phyloP scores from a whole-genome alignment of 1,140 invertebrate species.

The Propsilocerus akamusi region DNA sequence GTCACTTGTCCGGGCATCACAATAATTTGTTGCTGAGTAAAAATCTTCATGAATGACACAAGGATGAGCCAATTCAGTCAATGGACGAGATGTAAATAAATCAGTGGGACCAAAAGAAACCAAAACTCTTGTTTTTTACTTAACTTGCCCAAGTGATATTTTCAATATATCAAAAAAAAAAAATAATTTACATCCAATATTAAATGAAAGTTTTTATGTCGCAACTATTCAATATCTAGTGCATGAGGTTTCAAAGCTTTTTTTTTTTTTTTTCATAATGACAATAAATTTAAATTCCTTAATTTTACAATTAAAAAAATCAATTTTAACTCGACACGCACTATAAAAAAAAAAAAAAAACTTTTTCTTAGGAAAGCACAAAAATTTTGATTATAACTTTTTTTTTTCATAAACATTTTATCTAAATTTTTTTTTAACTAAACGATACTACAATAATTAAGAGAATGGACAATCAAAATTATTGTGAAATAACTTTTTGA shows the following conservation, averaged over 20 bases:
- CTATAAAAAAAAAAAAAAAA: not conserved
- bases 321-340: not conserved
- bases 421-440: no score
- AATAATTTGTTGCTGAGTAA: constrained; percentile 70
- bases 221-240: no score
- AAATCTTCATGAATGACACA: constrained; percentile 55
- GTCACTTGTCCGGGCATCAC: constrained; percentile 67
- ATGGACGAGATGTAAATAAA: not conserved
- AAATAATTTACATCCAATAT: not conserved
- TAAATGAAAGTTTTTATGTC: not conserved
- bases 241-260: not conserved
- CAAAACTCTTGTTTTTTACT: not conserved
- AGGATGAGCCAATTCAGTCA: constrained; percentile 5
- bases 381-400: no score
- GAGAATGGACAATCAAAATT: no score
- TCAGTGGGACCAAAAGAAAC: not conserved
- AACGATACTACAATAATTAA: no score
- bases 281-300: not conserved
- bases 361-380: no score
- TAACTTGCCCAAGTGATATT: constrained; percentile 3
- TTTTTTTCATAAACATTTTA: no score
- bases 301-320: not conserved
- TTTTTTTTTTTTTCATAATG: no score
- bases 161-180: not conserved
- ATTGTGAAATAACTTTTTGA: no score